These are phyloP conservation scores for Pogona vitticeps DNA, from an alignment of 2,113 vertebrate genomes.

Conservation along the genomic window DNA sequence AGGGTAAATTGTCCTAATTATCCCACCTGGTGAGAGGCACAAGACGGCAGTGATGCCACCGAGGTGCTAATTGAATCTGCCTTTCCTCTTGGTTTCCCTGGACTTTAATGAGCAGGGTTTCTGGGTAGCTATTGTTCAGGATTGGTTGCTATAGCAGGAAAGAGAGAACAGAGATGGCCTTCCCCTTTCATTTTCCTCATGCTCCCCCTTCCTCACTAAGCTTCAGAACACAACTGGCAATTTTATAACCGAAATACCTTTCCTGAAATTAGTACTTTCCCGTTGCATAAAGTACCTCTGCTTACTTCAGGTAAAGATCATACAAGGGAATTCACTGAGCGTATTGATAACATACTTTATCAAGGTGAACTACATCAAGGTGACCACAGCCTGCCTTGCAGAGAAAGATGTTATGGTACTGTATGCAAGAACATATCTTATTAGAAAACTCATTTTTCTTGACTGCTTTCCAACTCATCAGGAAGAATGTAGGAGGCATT, in stretches of 20 bases:
- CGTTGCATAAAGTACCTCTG: background rate
- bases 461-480: background rate
- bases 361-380: background rate
- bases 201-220: background rate
- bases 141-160: background rate
- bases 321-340: background rate
- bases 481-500: background rate
- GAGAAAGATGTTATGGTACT: background rate
- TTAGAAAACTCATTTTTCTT: background rate
- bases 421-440: background rate
- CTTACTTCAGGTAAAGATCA: background rate
- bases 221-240: slow-evolving; percentile 5
- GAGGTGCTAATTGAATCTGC: slow-evolving; percentile 37
- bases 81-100: background rate
- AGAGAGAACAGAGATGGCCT: background rate
- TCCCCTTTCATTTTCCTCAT: background rate
- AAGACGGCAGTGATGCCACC: background rate
- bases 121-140: background rate
- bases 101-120: slow-evolving; percentile 17
- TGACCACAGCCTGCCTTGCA: background rate
- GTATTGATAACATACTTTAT: background rate
- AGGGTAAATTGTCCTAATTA: slow-evolving; percentile 7
- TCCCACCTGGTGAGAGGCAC: background rate
- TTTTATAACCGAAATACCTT: background rate
- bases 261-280: background rate